Percentiles rank a stretch among this genome's conserved stretches.
Evolutionary conservation across 2,113 vertebrate species (phyloP).

Genomic region (Hypocryptadius cinnamomeus): DNA sequence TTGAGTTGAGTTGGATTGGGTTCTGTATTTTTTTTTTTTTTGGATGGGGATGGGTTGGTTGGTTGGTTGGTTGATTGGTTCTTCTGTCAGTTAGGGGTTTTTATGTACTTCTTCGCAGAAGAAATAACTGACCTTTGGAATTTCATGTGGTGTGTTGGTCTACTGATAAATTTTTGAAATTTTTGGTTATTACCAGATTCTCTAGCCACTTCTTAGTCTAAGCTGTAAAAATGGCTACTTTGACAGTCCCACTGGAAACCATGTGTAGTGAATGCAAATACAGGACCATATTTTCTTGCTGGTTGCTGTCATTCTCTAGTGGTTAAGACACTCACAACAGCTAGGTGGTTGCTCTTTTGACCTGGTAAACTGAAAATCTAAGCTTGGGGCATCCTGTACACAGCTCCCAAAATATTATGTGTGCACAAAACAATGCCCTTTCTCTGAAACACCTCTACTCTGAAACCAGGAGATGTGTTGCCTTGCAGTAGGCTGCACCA

Average conservation of each 20-base stretch:
- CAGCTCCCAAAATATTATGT: neutral
- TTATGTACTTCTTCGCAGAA: neutral
- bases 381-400: neutral
- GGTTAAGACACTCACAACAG: neutral
- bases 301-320: neutral
- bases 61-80: no score
- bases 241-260: neutral
- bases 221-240: neutral
- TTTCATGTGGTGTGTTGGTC: no score
- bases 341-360: neutral
- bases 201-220: neutral
- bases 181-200: neutral
- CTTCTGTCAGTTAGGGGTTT: fast-evolving
- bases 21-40: neutral
- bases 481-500: neutral
- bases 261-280: neutral
- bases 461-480: neutral
- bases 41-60: neutral
- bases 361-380: neutral
- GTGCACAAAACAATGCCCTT: neutral
- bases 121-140: neutral
- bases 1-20: neutral
- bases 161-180: neutral
- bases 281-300: neutral
- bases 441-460: neutral